A percentile compares a stretch with the other conserved stretches of the same genome.
Conservation (phyloP, 2,113 vertebrate genomes). For the Pipa parva region DNA sequence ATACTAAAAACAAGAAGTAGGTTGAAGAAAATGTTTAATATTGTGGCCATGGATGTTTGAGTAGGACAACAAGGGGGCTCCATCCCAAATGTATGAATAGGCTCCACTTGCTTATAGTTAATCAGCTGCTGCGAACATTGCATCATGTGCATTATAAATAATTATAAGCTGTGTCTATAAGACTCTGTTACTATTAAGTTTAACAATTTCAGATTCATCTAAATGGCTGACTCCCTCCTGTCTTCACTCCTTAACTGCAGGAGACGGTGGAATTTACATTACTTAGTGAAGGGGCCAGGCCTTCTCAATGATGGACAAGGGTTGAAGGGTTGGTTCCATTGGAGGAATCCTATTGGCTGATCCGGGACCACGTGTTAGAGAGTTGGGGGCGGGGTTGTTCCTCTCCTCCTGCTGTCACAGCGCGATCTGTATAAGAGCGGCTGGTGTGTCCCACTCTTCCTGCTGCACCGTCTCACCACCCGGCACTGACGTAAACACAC, state of each 20-base stretch:
- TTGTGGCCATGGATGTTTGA: too few species aligned
- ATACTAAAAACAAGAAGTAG: too few species aligned
- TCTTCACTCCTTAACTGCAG: background rate
- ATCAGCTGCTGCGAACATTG: too few species aligned
- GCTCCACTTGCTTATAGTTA: too few species aligned
- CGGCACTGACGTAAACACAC: background rate
- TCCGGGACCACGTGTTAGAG: background rate
- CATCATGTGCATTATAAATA: too few species aligned
- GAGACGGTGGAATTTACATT: background rate
- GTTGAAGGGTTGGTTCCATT: background rate
- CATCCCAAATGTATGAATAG: too few species aligned
- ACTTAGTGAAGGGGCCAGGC: background rate
- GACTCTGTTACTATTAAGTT: too few species aligned
- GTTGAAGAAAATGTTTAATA: too few species aligned
- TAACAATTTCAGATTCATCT: too few species aligned
- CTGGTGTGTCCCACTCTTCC: background rate
- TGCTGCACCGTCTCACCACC: background rate
- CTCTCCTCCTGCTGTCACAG: background rate
- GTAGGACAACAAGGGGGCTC: too few species aligned
- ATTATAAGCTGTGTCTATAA: too few species aligned
- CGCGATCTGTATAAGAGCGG: conserved; percentile 6
- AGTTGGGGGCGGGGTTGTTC: conserved; percentile 5
- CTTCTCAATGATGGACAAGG: background rate
- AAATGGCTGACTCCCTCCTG: conserved; percentile 1
- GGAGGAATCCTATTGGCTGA: background rate